phyloP scores from a whole-genome alignment of 2,888 invertebrate species.

The Ischnus inquisitorius region DNA sequence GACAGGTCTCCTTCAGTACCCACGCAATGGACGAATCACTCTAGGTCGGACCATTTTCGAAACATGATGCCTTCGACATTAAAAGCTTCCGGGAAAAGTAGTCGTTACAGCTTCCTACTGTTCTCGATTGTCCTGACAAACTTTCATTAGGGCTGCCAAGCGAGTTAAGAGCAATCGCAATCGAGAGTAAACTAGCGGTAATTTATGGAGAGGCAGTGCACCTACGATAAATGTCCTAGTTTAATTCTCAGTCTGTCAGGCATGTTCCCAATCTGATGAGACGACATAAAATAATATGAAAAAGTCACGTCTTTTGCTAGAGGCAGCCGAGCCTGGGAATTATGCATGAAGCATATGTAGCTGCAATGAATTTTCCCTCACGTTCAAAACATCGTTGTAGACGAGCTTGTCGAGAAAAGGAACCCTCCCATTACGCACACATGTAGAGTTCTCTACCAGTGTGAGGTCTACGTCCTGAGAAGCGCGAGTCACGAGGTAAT shows the following conservation, averaged over 20 bases:
- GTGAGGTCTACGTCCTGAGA: conserved; percentile 58
- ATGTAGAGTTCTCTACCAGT: conserved; percentile 9
- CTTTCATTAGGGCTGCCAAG: not conserved
- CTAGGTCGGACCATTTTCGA: no score
- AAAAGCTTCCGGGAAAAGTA: not conserved
- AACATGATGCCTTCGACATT: no score
- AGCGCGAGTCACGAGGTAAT: conserved; percentile 65
- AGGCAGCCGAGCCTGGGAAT: not conserved
- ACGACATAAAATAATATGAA: not conserved
- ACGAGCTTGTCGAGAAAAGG: conserved; percentile 42
- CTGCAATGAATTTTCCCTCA: not conserved
- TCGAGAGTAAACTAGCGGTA: not conserved
- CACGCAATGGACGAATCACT: no score
- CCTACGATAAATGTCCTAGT: conserved; percentile 22
- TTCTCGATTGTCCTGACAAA: not conserved
- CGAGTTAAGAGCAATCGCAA: not conserved
- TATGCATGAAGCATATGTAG: not conserved
- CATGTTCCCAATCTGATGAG: not conserved
- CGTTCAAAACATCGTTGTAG: not conserved
- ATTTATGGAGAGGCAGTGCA: not conserved
- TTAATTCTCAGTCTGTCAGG: not conserved
- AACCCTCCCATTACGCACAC: conserved; percentile 45
- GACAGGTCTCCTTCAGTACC: no score
- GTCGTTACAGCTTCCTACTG: not conserved
- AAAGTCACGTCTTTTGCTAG: not conserved